Evolutionary conservation across 2,888 invertebrate species (phyloP), one percentile per base, ranked within the genome.

Genomic region (Lochmaea crataegi): DNA sequence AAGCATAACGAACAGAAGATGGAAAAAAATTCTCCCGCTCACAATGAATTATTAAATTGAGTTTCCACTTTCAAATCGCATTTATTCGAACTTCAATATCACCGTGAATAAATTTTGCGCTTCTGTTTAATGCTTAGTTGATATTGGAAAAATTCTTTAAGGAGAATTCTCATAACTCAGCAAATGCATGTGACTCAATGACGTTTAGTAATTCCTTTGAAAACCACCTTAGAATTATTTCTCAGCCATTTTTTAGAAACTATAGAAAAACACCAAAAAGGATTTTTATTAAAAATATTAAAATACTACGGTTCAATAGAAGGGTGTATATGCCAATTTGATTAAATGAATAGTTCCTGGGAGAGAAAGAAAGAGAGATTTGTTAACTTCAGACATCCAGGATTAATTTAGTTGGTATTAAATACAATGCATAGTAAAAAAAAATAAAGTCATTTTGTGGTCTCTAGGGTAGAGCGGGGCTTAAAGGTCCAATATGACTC

Each of bases 81-180:
- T 66, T 66, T 56, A 66, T 38, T 66, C 66, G 66, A 38, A 41
- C 38, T 66, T 66, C 57, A 57, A 66, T 66, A 66, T 66, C n/a
- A 66, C 53, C 57, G 16, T 57, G 66, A 66, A 66, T 66, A 66
- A 66, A 66, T 56, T 66, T 65, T 41, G 56, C 41, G 18, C 22
- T 18, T n/a, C 66, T 41, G 56, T 66, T 66, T 66, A 66, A 56
- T 66, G 57, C 56, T 66, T 12, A 53, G n/a, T 18, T 32, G 66
- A 66, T 48, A 66, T 56, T 56, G 66, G 56, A 66, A 38, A 66
- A 66, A 57, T 48, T 14, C 14, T 6, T 14, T 2, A n/a, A 48
- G n/a, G 2, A 48, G 9, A n/a, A 48, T 45, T 45, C 48, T 14
- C 48, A 48, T 48, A 48, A 48, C n/a, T 48, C n/a, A 14, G n/a